These are phyloP conservation scores for Dendrophyllia cribrosa DNA, from an alignment of 64 coral and sea anemone species.

Conservation along the genomic window DNA sequence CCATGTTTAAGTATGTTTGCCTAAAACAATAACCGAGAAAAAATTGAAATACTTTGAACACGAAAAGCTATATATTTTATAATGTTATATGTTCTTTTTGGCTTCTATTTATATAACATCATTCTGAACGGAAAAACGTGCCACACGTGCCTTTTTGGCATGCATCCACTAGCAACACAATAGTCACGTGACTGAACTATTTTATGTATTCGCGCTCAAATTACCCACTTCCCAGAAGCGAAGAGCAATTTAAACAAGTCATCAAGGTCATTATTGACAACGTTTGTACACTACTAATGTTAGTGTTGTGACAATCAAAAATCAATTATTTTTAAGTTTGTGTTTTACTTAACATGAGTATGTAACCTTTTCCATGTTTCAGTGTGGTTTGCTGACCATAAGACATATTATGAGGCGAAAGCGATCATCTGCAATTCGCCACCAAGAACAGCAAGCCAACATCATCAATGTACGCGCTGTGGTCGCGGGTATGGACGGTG, in stretches of 20 bases:
- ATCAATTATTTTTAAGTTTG: neutral
- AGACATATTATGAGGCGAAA: conserved; percentile 8
- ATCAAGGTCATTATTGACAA: neutral
- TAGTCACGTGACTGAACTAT: neutral
- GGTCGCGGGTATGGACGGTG: conserved; percentile 55
- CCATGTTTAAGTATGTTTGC: too few relatives aligned
- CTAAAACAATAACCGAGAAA: too few relatives aligned
- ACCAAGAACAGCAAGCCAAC: neutral
- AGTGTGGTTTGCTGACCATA: neutral
- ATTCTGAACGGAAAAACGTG: too few relatives aligned
- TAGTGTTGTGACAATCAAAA: neutral
- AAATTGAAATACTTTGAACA: too few relatives aligned
- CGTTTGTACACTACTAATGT: neutral
- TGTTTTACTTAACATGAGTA: neutral
- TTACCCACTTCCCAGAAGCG: neutral
- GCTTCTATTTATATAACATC: too few relatives aligned
- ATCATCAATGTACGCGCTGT: conserved; percentile 49
- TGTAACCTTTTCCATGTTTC: neutral
- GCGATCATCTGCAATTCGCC: neutral
- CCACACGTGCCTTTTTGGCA: too few relatives aligned
- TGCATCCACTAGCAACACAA: neutral
- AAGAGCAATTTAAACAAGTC: neutral
- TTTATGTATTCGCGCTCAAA: neutral
- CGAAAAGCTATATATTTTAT: too few relatives aligned
- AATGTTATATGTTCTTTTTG: too few relatives aligned